Base-by-base conservation (phyloP, 2,113 vertebrate species). In the Fukomys damarensis region DNA sequence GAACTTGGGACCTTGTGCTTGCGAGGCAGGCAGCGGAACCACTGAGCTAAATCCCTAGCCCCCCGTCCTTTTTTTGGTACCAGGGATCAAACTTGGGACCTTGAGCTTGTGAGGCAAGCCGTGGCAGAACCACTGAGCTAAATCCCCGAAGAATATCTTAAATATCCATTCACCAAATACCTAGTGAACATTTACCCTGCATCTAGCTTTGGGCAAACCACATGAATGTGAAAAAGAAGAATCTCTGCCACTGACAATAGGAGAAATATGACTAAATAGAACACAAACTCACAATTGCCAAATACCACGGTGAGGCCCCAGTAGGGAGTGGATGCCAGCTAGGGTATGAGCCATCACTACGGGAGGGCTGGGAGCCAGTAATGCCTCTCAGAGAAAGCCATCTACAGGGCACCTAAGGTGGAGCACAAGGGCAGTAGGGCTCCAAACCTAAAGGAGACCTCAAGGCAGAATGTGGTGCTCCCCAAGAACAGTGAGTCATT, bases 251-350 rank as follows among this genome's bases (percentile, higher is more conserved):
- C 61, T 14, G 56, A 61, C 58, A 85, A 17, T 28, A 81, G 12
- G 17, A 94, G 82, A 94, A 94, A 87, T 7, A 4, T 88, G 61
- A 86, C 46, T 89, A 79, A 35, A 79, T 77, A 63, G 35, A 85
- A 91, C n/a, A 93, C 28, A 65, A 74, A 65, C 54, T 66, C 2
- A 83, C 7, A 35, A 86, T 56, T 52, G 81, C 24, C 81, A 86
- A 93, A 79, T 30, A 49, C 8, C 58, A 68, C 0, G 0, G 22
- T 52, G 26, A 89, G 49, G 59, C 28, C 72, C 93, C 59, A 63
- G 32, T 81, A 95, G 77, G 92, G 89, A 41, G 12, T 2, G 7
- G 65, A 41, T 49, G 22, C 28, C 28, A 63, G 46, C 3, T 5
- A 38, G 54, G 70, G 56, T 16, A 4, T 6, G 2, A 35, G 82